phyloP scores from a whole-genome alignment of 2,797 vertebrate genomes.

The Natrix natrix region DNA sequence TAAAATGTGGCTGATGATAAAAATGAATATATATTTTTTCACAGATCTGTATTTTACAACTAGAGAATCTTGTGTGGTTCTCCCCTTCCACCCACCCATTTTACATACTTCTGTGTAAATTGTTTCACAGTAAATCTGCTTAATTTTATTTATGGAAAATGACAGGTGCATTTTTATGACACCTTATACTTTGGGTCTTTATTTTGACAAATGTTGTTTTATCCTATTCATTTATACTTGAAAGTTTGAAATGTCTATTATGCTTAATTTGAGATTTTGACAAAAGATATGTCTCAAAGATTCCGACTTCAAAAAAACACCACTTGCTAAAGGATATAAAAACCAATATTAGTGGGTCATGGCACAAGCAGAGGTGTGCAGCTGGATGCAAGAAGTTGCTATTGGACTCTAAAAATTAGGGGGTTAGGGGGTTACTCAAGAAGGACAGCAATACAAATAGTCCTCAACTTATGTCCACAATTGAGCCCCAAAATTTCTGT shows the following conservation, averaged over 20 bases:
- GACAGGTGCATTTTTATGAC: slow-evolving; percentile 55
- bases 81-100: slow-evolving; percentile 30
- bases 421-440: not conserved
- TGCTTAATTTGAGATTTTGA: slow-evolving; percentile 56
- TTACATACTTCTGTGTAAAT: slow-evolving; percentile 57
- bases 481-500: not conserved
- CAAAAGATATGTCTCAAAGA: slow-evolving; percentile 35
- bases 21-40: slow-evolving; percentile 52
- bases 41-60: slow-evolving; percentile 59
- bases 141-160: slow-evolving; percentile 65
- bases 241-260: slow-evolving; percentile 55
- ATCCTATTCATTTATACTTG: slow-evolving; percentile 52
- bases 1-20: slow-evolving; percentile 56
- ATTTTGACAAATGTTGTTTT: slow-evolving; percentile 59
- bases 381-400: not conserved
- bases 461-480: not conserved
- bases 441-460: not conserved
- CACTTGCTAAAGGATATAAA: not conserved
- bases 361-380: not conserved
- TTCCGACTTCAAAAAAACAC: not conserved
- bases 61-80: slow-evolving; percentile 52
- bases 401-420: not conserved
- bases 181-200: slow-evolving; percentile 59
- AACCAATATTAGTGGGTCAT: not conserved
- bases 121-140: slow-evolving; percentile 65